Conservation (phyloP, 2,113 vertebrate species). For the Galemys pyrenaicus region DNA sequence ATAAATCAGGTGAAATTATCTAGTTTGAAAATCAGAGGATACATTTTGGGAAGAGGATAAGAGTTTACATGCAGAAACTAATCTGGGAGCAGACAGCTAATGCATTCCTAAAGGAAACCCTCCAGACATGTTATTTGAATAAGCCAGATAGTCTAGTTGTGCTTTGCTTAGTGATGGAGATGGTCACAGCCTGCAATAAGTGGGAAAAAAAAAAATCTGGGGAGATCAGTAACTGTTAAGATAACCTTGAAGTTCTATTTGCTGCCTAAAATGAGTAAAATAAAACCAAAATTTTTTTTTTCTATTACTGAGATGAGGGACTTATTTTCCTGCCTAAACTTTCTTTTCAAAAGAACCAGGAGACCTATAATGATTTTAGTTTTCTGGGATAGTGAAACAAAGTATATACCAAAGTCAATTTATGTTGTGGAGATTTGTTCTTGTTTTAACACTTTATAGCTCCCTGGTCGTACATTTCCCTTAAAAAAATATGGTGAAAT, state of each 20-base stretch:
- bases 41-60: neutral
- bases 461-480: neutral
- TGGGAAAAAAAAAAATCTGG: neutral
- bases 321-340: neutral
- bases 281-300: neutral
- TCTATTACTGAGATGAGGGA: neutral
- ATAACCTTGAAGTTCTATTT: neutral
- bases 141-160: neutral
- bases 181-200: neutral
- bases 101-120: neutral
- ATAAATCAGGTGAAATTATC: neutral
- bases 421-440: neutral
- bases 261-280: neutral
- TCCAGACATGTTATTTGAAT: neutral
- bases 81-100: neutral
- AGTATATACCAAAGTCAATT: neutral
- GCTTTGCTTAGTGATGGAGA: neutral
- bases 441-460: neutral
- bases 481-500: neutral
- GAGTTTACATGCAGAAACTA: neutral
- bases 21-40: slow-evolving; percentile 6
- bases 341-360: neutral
- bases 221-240: neutral
- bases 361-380: neutral
- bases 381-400: neutral